Conservation (phyloP, 2,113 vertebrate genomes). For the Phainopepla nitens region DNA sequence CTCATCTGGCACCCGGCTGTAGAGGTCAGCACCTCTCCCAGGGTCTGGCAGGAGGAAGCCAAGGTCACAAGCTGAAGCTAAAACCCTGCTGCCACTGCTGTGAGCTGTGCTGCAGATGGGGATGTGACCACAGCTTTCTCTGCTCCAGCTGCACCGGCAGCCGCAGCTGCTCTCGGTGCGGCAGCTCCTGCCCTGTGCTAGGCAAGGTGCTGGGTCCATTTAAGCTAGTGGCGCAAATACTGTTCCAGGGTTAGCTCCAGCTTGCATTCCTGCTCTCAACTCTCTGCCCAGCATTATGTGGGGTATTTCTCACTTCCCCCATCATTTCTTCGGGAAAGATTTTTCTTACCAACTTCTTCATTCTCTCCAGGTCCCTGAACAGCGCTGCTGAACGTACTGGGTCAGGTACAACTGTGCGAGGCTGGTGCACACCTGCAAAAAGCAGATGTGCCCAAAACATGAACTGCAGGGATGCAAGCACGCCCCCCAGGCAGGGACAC, state of each 20-base stretch:
- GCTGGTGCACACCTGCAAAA: background rate
- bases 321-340: background rate
- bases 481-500: accelerated
- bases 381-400: accelerated
- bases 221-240: too few relatives aligned
- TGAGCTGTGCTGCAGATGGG: background rate
- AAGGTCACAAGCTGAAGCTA: background rate
- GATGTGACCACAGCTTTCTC: accelerated
- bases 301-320: background rate
- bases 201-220: background rate
- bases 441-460: background rate
- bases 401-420: accelerated
- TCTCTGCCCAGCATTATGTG: background rate
- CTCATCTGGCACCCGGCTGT: background rate
- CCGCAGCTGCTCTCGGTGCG: background rate
- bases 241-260: background rate
- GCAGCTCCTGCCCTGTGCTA: background rate
- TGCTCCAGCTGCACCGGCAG: background rate
- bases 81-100: background rate
- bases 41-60: accelerated
- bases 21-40: background rate
- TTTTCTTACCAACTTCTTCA: background rate
- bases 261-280: background rate
- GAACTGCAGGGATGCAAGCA: background rate
- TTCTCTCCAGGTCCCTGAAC: background rate